These are phyloP conservation scores for Hermaeophaga mercurialis DNA, from an alignment of 2,888 invertebrate genomes.

Conservation along the genomic window DNA sequence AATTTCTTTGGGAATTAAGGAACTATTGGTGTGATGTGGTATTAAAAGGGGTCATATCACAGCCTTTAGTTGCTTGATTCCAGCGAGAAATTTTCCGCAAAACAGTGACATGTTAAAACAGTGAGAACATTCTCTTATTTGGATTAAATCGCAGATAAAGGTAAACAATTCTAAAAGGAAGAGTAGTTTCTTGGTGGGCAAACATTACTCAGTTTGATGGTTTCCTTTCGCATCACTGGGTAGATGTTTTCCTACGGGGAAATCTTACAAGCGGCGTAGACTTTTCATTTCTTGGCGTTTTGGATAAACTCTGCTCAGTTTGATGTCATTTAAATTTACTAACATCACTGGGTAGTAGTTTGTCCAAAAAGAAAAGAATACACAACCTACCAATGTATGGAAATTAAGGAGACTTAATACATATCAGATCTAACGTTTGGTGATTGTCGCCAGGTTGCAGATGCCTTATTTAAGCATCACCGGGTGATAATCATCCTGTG, in stretches of 20 bases:
- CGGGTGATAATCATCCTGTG: conserved; percentile 51
- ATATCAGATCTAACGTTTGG: conserved; percentile 32
- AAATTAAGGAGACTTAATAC: not conserved
- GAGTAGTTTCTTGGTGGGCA: conserved; percentile 22
- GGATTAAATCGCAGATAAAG: not conserved
- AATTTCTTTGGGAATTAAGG: conserved; percentile 47
- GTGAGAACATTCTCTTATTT: no score
- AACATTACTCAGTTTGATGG: conserved; percentile 37
- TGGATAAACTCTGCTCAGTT: conserved; percentile 31
- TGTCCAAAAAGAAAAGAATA: conserved; percentile 26
- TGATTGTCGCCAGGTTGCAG: conserved; percentile 44
- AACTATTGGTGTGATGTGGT: conserved; percentile 57
- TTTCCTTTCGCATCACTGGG: conserved; percentile 39
- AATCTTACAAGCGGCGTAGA: conserved; percentile 5
- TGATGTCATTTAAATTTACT: conserved; percentile 25
- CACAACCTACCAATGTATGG: conserved; percentile 1
- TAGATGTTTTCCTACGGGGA: conserved; percentile 32
- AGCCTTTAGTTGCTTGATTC: conserved; percentile 55
- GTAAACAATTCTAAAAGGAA: not conserved
- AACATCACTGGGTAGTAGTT: conserved; percentile 41
- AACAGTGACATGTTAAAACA: no score
- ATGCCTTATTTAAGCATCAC: conserved; percentile 43
- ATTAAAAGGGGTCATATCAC: conserved; percentile 50
- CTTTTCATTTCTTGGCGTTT: conserved; percentile 18
- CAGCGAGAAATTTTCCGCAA: conserved; percentile 18